These are phyloP conservation scores for Paramuricea clavata DNA, from an alignment of 92 coral and sea anemone genomes.

Conservation along the genomic window DNA sequence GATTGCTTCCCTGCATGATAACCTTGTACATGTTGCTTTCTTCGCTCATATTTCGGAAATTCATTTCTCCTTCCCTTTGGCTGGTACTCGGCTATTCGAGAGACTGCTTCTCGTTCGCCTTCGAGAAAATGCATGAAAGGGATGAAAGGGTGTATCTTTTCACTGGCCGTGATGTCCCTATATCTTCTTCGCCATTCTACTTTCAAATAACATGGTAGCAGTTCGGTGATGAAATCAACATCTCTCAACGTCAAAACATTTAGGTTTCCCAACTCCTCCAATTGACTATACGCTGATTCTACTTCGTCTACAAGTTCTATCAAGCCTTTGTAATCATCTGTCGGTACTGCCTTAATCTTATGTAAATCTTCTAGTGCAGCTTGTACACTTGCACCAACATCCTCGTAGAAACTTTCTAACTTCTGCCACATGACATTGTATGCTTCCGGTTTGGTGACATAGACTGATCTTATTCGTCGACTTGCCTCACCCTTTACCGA, in stretches of 20 bases:
- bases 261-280: constrained; percentile 26
- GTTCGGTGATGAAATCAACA: constrained; percentile 12
- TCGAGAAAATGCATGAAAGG: not conserved
- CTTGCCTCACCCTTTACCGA: not conserved
- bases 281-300: constrained; percentile 17
- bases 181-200: constrained; percentile 3
- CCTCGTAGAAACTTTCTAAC: constrained; percentile 30
- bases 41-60: not conserved
- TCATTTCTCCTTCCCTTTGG: not conserved
- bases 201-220: not conserved
- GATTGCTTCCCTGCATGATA: too few relatives aligned
- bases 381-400: constrained; percentile 25
- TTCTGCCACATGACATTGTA: constrained; percentile 46
- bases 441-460: constrained; percentile 17
- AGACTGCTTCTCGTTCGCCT: constrained; percentile 16
- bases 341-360: constrained; percentile 22
- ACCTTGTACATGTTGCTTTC: too few relatives aligned
- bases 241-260: constrained; percentile 38
- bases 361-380: constrained; percentile 34
- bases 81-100: constrained; percentile 1
- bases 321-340: constrained; percentile 34
- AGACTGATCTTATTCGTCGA: constrained; percentile 7
- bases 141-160: not conserved
- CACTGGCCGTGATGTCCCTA: not conserved
- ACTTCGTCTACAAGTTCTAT: constrained; percentile 20